These are phyloP conservation scores for Pelecanus crispus DNA, from an alignment of 2,113 vertebrate genomes.

Conservation along the genomic window DNA sequence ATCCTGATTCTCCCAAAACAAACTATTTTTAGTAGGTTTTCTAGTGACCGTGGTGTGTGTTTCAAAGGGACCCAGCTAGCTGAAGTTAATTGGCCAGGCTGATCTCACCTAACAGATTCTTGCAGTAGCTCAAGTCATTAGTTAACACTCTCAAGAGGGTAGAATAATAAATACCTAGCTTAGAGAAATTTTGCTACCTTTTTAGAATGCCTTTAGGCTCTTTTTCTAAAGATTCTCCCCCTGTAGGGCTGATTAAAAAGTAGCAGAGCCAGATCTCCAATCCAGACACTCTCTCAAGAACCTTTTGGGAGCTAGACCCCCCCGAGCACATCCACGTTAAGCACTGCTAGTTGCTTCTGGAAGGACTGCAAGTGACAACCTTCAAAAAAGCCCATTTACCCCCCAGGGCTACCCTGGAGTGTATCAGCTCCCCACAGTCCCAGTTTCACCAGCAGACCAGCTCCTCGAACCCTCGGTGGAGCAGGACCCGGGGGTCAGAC, in stretches of 20 bases:
- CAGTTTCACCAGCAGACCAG: neutral
- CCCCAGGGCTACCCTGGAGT: neutral
- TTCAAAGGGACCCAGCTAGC: neutral
- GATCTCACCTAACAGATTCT: neutral
- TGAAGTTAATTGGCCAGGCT: neutral
- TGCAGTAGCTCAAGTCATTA: neutral
- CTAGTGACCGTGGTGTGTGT: neutral
- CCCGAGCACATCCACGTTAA: neutral
- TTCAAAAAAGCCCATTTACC: neutral
- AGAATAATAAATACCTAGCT: neutral
- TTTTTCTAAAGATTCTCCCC: conserved; percentile 29
- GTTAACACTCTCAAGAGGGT: neutral
- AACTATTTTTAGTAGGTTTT: neutral
- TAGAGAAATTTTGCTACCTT: neutral
- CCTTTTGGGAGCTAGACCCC: neutral
- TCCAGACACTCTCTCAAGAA: neutral
- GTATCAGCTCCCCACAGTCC: neutral
- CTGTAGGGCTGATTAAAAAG: neutral
- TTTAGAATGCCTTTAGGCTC: neutral
- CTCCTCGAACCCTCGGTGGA: neutral
- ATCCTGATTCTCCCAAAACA: neutral
- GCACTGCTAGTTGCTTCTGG: neutral
- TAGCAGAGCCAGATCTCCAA: neutral
- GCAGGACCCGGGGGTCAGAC: neutral
- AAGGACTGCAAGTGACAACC: neutral